phyloP scores from a whole-genome alignment of 2,888 invertebrate genomes.

The Troglohyphantes excavatus region DNA sequence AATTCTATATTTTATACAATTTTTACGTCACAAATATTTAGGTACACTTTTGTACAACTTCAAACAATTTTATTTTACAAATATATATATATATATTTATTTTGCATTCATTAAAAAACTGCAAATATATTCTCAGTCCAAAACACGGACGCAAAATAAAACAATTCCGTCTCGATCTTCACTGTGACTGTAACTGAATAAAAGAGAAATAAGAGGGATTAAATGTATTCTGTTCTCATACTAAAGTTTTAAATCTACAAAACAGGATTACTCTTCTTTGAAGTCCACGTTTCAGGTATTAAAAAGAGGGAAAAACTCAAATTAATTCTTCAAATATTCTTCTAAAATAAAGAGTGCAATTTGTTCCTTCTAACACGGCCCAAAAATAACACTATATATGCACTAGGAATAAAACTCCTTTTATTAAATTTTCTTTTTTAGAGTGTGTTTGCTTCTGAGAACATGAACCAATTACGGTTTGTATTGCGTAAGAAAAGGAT shows the following conservation, averaged over 20 bases:
- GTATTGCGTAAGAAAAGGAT: background rate
- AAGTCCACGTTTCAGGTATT: background rate
- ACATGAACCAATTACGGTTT: background rate
- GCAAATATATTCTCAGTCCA: no score
- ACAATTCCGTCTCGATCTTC: no score
- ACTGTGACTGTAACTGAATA: no score
- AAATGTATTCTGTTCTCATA: no score
- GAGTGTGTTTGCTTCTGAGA: background rate
- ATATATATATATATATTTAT: no score
- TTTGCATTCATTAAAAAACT: no score
- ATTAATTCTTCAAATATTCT: background rate
- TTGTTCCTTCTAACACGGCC: background rate
- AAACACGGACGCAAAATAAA: no score
- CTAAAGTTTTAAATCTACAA: background rate
- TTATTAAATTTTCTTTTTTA: background rate
- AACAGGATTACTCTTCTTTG: background rate
- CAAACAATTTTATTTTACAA: no score
- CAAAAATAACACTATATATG: background rate
- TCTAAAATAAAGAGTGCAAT: background rate
- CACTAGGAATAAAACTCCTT: background rate
- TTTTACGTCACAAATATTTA: no score
- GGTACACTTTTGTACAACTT: no score
- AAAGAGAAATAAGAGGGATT: no score
- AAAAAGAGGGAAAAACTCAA: background rate
- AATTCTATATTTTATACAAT: no score